Conservation (phyloP, 2,797 vertebrate genomes). For the Characodon lateralis region DNA sequence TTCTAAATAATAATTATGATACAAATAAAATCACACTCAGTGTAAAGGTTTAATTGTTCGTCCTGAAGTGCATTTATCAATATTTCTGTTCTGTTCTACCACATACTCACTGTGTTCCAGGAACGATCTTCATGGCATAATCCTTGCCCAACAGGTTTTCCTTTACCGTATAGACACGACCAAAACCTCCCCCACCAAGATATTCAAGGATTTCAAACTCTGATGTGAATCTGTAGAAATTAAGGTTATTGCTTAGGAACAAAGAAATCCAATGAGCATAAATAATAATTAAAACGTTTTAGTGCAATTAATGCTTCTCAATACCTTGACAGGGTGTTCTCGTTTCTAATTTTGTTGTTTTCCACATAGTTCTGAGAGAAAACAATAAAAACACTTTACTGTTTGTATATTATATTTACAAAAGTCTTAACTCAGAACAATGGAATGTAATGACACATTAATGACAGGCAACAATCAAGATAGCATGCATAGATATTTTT, state of each 20-base stretch:
- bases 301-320: background rate
- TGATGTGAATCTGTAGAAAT: slow-evolving; percentile 58
- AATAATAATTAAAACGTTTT: background rate
- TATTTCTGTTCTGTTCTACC: background rate
- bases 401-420: background rate
- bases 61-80: background rate
- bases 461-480: no score
- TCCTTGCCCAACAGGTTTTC: slow-evolving; percentile 9
- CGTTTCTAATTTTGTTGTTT: background rate
- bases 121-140: slow-evolving; percentile 77
- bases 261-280: background rate
- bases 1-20: slow-evolving; percentile 44
- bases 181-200: slow-evolving; percentile 72
- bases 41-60: background rate
- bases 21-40: background rate
- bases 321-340: slow-evolving; percentile 39
- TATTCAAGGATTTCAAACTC: slow-evolving; percentile 27
- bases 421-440: background rate
- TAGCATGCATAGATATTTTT: no score
- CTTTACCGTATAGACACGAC: slow-evolving; percentile 70
- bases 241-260: background rate
- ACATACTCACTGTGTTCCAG: slow-evolving; percentile 63
- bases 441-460: background rate
- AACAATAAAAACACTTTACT: background rate
- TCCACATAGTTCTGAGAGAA: slow-evolving; percentile 13